Evolutionary conservation across 2,888 invertebrate species (phyloP).

Genomic region (Chouioia cunea): DNA sequence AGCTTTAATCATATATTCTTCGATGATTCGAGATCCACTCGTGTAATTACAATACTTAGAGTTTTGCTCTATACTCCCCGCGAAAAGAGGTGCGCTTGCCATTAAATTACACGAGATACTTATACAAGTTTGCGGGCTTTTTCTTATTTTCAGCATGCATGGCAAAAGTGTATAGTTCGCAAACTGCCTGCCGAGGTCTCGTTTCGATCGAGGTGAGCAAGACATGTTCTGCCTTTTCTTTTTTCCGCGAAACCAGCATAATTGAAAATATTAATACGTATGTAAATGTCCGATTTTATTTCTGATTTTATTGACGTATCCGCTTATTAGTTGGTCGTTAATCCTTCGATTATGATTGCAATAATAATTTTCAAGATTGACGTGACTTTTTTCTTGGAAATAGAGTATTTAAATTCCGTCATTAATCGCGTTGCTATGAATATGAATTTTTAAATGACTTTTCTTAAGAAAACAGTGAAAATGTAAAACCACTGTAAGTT

Average conservation of each 20-base stretch:
- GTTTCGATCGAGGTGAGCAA: slow-evolving; percentile 7
- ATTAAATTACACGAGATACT: slow-evolving; percentile 27
- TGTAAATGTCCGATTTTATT: not conserved
- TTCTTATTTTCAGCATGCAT: not conserved
- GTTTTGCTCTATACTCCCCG: too few species aligned
- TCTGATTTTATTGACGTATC: slow-evolving; percentile 1
- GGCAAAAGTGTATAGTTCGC: slow-evolving; percentile 25
- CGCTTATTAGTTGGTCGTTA: not conserved
- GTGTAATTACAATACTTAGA: slow-evolving; percentile 53
- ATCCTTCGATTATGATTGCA: not conserved
- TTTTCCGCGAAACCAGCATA: not conserved
- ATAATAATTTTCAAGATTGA: not conserved
- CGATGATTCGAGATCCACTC: slow-evolving; percentile 39
- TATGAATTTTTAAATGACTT: too few species aligned
- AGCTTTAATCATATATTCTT: slow-evolving; percentile 54
- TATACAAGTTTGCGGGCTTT: not conserved
- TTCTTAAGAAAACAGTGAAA: too few species aligned
- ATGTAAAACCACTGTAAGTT: too few species aligned
- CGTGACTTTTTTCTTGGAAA: not conserved
- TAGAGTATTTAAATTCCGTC: too few species aligned
- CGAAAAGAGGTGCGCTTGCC: too few species aligned
- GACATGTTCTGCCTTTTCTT: not conserved
- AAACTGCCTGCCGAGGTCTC: slow-evolving; percentile 9
- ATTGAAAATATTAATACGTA: not conserved
- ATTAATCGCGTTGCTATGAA: too few species aligned